Evolutionary conservation across 2,888 invertebrate species (phyloP), one percentile per base, ranked within the genome.

Genomic region (Nymphalis urticae): DNA sequence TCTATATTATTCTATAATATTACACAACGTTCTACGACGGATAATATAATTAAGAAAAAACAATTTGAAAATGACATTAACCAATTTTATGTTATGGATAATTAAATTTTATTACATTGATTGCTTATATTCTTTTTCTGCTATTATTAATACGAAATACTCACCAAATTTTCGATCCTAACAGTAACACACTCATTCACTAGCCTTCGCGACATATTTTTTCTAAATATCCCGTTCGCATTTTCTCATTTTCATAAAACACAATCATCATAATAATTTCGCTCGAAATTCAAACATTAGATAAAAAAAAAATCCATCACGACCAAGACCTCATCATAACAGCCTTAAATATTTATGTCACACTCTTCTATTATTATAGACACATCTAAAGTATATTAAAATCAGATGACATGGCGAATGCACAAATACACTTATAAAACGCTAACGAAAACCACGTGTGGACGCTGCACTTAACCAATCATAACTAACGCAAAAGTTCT

Each of bases 401-500:
- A 72, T 68, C 65, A 68, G 68, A 63, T 60, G 70, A 65, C 70
- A 62, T 66, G 61, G 68, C 68, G 68, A 68, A 69, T 66, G 69
- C 70, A 75, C 70, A 69, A 69, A 72, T 60, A 73, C 54, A 56
- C 69, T 72, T 65, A 42, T 58, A 54, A 63, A 27, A 36, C 19
- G 72, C 62, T 69, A 64, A 59, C 73, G 72, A 64, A 68, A 67
- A 62, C 73, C 72, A 75, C 75, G 74, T 75, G 76, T 82, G 83
- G 69, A 77, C 79, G 79, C 78, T 63, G 72, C 79, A 79, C 79
- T 81, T 75, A 78, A 80, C 85, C 81, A 83, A 81, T 82, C 82
- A 85, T 84, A 79, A 86, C 85, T 86, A 86, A 84, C 84, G 83
- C 74, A 66, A 73, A 75, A 64, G 69, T 70, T 66, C 62, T 64